These are phyloP conservation scores for Actinostola sp. DNA, from an alignment of 92 coral and sea anemone genomes.

Conservation along the genomic window DNA sequence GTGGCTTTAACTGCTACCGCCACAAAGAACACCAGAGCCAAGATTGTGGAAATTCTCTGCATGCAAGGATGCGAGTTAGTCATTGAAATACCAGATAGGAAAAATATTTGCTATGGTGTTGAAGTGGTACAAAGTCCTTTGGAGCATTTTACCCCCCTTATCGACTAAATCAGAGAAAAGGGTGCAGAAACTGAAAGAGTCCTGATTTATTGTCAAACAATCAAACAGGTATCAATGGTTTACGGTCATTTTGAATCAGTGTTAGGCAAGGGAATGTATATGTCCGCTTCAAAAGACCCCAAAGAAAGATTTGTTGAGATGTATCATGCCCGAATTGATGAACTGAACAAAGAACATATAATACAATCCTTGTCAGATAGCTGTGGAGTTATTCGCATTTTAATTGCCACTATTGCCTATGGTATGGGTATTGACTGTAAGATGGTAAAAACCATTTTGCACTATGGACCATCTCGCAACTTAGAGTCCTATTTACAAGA, in stretches of 20 bases:
- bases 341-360: conserved; percentile 33
- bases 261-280: conserved; percentile 27
- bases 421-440: conserved; percentile 62
- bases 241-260: conserved; percentile 34
- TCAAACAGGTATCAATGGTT: neutral
- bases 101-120: conserved; percentile 35
- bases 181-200: conserved; percentile 12
- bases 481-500: conserved; percentile 49
- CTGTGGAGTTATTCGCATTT: conserved; percentile 28
- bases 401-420: conserved; percentile 63
- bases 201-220: conserved; percentile 27
- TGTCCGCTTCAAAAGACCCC: conserved; percentile 13
- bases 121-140: conserved; percentile 15
- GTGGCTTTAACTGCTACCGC: conserved; percentile 58
- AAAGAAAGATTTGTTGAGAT: conserved; percentile 49
- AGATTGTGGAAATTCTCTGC: conserved; percentile 37
- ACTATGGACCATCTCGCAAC: conserved; percentile 62
- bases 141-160: neutral
- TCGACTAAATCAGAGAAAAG: conserved; percentile 12
- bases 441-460: conserved; percentile 31
- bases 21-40: conserved; percentile 40
- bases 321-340: conserved; percentile 59
- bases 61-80: conserved; percentile 32
- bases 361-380: conserved; percentile 13
- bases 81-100: conserved; percentile 35